A percentile compares a stretch with the other conserved stretches of the same genome.
These are phyloP conservation scores for Tragulus kanchil DNA, from an alignment of 2,113 vertebrate species.

Conservation along the genomic window DNA sequence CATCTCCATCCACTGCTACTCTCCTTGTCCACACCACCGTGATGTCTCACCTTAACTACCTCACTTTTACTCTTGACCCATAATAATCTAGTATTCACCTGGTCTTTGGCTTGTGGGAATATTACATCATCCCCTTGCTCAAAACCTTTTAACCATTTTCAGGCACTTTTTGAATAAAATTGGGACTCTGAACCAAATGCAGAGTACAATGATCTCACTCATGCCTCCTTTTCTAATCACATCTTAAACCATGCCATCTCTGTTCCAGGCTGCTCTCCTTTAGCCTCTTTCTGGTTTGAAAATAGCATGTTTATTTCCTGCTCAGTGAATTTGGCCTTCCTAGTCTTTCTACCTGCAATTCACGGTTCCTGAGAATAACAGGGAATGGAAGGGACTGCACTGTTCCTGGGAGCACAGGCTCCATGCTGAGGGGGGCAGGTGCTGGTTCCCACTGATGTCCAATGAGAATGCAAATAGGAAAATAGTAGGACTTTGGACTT, in stretches of 20 bases:
- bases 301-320: neutral
- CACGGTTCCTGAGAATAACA: no score
- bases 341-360: neutral
- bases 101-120: neutral
- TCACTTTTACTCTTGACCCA: neutral
- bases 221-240: neutral
- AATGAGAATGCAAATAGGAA: neutral
- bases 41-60: neutral
- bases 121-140: neutral
- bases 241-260: neutral
- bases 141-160: neutral
- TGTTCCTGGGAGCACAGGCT: rapidly evolving
- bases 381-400: no score
- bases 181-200: neutral
- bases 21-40: neutral
- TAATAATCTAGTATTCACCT: neutral
- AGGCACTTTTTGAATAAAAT: neutral
- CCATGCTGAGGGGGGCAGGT: neutral
- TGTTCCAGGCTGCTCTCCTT: neutral
- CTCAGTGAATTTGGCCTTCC: neutral
- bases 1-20: neutral
- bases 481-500: neutral
- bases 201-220: neutral
- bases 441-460: neutral
- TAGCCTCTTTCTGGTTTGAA: neutral